Base-by-base conservation (phyloP, 2,888 invertebrate genomes). In the Aphidius colemani region DNA sequence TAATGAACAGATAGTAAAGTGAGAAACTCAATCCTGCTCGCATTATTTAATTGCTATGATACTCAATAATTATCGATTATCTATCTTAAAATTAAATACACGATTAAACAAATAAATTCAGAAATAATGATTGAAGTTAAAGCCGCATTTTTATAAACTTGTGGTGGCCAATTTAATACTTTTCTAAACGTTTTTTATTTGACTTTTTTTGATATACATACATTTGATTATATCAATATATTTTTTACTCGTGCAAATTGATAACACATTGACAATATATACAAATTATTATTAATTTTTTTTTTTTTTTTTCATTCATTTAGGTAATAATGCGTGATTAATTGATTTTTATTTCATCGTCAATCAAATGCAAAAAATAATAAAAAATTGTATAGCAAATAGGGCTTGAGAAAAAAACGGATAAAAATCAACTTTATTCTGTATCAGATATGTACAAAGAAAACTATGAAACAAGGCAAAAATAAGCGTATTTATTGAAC, bases 401-500 rank as follows among this genome's bases (percentile, higher is more conserved):
- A 13, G 11, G 30, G 5, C 30, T 30, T 5, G 30, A 5, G 30
- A 30, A 5, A 30, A 30, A 3, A 30, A 30, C 5, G 30, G 5
- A 30, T 30, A 30, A 30, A 30, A 30, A 30, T 5, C 30, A 30
- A 30, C 5, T 30, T 30, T 30, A 30, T 30, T 30, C 5, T 30
- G 30, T 30, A 30, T 30, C 30, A 30, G 30, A 30, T 30, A 48
- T 13, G 13, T 11, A 13, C 11, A 48, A 46, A 46, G 10, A 46
- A 46, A 44, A 45, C 30, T n/a, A 57, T 30, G 39, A 48, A 63
- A 58, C 30, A 64, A 61, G 62, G 66, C 49, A 65, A 68, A 67
- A 71, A 71, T 76, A 77, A 77, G 77, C 77, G 77, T 77, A 77
- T 53, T 63, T 58, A 46, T 44, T 58, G 11, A 46, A 8, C 18